Base-by-base conservation (phyloP, 2,888 invertebrate genomes). In the Cerastoderma edule region DNA sequence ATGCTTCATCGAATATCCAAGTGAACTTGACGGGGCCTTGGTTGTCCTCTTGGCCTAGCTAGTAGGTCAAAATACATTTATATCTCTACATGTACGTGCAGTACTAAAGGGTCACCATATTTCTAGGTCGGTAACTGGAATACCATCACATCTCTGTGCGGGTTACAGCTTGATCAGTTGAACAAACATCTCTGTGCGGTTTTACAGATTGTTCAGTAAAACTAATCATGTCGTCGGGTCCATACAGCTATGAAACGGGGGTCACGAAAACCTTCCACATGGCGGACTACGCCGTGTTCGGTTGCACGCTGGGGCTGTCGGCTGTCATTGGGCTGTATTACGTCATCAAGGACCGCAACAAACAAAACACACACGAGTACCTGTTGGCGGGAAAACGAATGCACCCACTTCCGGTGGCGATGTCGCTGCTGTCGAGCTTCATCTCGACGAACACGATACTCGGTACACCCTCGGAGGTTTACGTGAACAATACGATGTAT, bases 401-500 rank as follows among this genome's bases (percentile, higher is more conserved):
- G 89, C 76, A 81, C 19, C 81, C 88, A 4, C 35, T 86, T 33
- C 91, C 91, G 0, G 89, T 90, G 13, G 76, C 90, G 0, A 78
- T 91, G 77, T 91, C 91, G 24, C 69, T 91, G 27, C 74, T 91
- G n/a, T 90, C 91, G 22, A 88, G 88, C 72, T 91, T 91, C 78
- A 90, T 91, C 73, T 90, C 90, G 4, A 90, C 91, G 44, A 90
- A 90, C 46, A 90, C 91, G 0, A 77, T 91, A 46, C 85, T 91
- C 6, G 90, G 90, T 0, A 89, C 87, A 0, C 90, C 90, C 13
- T 85, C 89, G 0, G 91, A 91, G 78, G 85, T 90, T n/a, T 91
- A 91, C 67, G 73, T 82, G 19, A 86, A 85, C 75, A 89, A 89
- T 48, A 87, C 89, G 6, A 87, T 88, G 87, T 90, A 86, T 67